These are phyloP conservation scores for Phasianus colchicus DNA, from an alignment of 2,113 vertebrate genomes.

Conservation along the genomic window DNA sequence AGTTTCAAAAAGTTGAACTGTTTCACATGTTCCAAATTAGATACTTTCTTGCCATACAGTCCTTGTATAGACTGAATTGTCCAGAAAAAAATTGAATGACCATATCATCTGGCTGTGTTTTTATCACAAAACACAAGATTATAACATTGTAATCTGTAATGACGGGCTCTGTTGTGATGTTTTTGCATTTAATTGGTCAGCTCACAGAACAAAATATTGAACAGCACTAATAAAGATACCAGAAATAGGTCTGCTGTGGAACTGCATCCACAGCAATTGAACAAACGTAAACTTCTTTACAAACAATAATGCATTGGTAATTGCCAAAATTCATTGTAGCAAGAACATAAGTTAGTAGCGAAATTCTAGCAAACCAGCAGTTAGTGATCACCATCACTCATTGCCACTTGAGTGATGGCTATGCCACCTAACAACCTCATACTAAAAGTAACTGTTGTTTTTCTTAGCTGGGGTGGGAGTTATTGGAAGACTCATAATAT, in stretches of 20 bases:
- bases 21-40: not conserved
- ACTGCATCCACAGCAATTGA: not conserved
- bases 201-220: not conserved
- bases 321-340: not conserved
- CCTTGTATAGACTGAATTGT: not conserved
- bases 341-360: not conserved
- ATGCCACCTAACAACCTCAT: rapidly evolving
- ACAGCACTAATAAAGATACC: not conserved
- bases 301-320: not conserved
- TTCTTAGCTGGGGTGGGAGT: not conserved
- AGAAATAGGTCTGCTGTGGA: not conserved
- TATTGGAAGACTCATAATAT: not conserved
- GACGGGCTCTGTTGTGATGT: not conserved
- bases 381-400: not conserved
- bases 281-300: not conserved
- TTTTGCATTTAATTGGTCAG: not conserved
- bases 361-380: not conserved
- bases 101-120: not conserved
- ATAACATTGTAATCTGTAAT: not conserved
- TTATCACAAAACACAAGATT: not conserved
- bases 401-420: not conserved
- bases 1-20: not conserved
- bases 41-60: not conserved
- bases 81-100: not conserved
- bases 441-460: not conserved